Evolutionary conservation across 2,113 vertebrate genomes (phyloP), one percentile per base, ranked within the genome.

Genomic region (Okapia johnstoni): DNA sequence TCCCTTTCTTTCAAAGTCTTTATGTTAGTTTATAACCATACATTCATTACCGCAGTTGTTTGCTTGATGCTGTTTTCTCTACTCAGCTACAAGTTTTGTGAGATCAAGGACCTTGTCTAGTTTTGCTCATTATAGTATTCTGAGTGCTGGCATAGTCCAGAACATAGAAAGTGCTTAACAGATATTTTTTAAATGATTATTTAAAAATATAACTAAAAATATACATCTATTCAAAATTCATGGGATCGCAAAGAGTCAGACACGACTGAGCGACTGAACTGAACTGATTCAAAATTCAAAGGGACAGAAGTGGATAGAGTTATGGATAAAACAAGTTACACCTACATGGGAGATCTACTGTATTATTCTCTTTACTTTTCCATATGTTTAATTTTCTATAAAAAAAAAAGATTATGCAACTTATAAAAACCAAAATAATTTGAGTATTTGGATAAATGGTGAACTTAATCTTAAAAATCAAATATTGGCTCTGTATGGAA

Each of bases 231-330:
- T 86, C 36, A 92, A 77, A 97, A 73, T 92, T 26, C 55, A 93
- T n/a, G n/a, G n/a, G n/a, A n/a, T n/a, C n/a, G n/a, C n/a, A n/a
- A n/a, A n/a, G n/a, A n/a, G n/a, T n/a, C n/a, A n/a, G n/a, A n/a
- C n/a, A n/a, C n/a, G n/a, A n/a, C n/a, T n/a, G n/a, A n/a, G n/a
- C n/a, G n/a, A n/a, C n/a, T n/a, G n/a, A n/a, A n/a, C n/a, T n/a
- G n/a, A n/a, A n/a, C n/a, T n/a, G n/a, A 60, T 85, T 86, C 36
- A 92, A 77, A 97, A 73, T 92, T 26, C 55, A 93, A 94, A 93
- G 84, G 57, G 76, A 95, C 60, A 88, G 12, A 90, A 73, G 13
- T 80, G 13, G 33, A 61, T 57, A 81, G 28, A 90, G n/a, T 89
- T 79, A 91, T 25, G 19, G 26, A 91, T 91, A 79, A 87, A 92